phyloP scores from a whole-genome alignment of 2,797 vertebrate genomes.

The Dendrocincla tyrannina region DNA sequence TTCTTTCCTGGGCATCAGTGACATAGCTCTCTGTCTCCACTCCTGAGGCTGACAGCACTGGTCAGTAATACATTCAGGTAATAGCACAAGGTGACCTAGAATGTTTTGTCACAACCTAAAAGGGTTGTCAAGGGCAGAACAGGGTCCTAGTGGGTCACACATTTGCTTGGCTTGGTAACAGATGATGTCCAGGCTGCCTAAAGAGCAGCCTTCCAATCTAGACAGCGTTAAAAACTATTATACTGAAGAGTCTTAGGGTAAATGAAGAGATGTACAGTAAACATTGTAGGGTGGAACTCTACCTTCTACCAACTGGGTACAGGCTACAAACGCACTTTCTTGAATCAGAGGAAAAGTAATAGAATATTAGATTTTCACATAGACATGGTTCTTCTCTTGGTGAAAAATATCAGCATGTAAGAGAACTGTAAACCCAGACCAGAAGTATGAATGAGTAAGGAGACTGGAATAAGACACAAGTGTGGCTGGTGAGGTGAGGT shows the following conservation, averaged over 20 bases:
- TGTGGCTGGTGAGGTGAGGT: background rate
- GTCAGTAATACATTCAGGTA: background rate
- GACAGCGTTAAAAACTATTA: background rate
- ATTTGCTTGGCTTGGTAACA: background rate
- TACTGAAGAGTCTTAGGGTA: background rate
- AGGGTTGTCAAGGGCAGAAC: background rate
- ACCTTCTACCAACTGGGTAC: background rate
- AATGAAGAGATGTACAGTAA: background rate
- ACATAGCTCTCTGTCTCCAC: background rate
- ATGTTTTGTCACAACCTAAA: background rate
- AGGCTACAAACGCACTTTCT: background rate
- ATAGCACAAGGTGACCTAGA: background rate
- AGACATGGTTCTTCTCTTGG: rapidly evolving
- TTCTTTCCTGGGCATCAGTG: background rate
- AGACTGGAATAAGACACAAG: background rate
- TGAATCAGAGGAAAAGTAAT: background rate
- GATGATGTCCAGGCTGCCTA: background rate
- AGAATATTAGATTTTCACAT: background rate
- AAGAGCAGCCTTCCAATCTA: background rate
- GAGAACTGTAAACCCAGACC: background rate
- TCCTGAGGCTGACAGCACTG: background rate
- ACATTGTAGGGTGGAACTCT: background rate
- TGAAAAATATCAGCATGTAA: background rate
- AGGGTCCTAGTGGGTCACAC: background rate
- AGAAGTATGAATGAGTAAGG: background rate